phyloP scores from a whole-genome alignment of 2,113 vertebrate species.

The Chionodraco myersi region DNA sequence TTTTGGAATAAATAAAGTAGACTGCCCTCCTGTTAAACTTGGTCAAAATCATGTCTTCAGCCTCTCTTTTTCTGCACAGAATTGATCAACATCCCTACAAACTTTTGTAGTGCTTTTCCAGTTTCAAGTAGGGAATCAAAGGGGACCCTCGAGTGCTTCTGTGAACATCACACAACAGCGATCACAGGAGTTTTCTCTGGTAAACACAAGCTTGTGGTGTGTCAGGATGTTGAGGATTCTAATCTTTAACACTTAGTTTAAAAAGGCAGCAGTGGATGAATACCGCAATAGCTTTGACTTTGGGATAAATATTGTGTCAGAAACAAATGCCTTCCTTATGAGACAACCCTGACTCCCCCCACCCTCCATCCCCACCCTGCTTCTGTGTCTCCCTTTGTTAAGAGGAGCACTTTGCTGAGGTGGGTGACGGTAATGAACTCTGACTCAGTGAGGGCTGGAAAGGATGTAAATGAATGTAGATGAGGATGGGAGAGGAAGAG shows the following conservation, averaged over 20 bases:
- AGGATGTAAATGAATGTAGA: slow-evolving; percentile 61
- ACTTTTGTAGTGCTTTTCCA: not conserved
- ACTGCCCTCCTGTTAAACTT: no score
- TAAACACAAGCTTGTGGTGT: not conserved
- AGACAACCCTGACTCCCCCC: slow-evolving; percentile 15
- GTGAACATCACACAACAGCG: not conserved
- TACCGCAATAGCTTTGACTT: slow-evolving; percentile 1
- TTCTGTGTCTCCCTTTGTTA: slow-evolving; percentile 25
- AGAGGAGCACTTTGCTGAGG: slow-evolving; percentile 34
- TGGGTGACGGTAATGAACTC: slow-evolving; percentile 64
- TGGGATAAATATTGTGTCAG: not conserved
- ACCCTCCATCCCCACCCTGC: slow-evolving; percentile 3
- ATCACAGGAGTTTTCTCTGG: not conserved
- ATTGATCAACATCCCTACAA: not conserved
- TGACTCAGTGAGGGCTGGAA: slow-evolving; percentile 47
- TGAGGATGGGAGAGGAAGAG: slow-evolving; percentile 38
- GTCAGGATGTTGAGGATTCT: not conserved
- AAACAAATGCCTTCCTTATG: slow-evolving; percentile 1
- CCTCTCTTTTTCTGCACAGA: no score
- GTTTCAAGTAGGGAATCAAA: slow-evolving; percentile 2
- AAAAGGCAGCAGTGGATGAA: not conserved
- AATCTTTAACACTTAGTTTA: not conserved
- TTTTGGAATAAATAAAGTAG: no score
- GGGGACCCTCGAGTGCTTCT: no score
- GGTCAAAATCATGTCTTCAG: no score